phyloP scores from a whole-genome alignment of 2,888 invertebrate species.

The Rhingia rostrata region DNA sequence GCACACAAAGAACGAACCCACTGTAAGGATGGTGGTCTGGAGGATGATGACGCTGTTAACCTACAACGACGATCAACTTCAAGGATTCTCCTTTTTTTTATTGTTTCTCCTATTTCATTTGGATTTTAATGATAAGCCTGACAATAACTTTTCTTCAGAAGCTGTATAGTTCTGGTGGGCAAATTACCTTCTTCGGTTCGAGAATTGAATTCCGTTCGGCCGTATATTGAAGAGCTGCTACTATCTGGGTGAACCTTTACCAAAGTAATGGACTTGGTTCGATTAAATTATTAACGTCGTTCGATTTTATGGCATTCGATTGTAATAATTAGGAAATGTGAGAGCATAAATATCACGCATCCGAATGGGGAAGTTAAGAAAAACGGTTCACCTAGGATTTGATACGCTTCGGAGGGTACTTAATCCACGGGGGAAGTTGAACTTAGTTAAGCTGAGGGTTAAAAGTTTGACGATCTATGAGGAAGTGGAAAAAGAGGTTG shows the following conservation, averaged over 20 bases:
- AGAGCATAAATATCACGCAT: constrained; percentile 44
- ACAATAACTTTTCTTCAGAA: constrained; percentile 65
- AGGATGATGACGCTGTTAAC: constrained; percentile 7
- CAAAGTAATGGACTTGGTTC: constrained; percentile 65
- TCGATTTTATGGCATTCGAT: constrained; percentile 66
- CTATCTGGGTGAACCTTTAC: constrained; percentile 61
- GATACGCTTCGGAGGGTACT: constrained; percentile 43
- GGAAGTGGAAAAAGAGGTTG: not conserved
- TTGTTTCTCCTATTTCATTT: constrained; percentile 62
- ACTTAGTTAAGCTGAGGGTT: constrained; percentile 10
- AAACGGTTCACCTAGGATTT: constrained; percentile 62
- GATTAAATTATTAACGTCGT: constrained; percentile 73
- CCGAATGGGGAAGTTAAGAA: constrained; percentile 25
- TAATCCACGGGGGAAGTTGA: constrained; percentile 40
- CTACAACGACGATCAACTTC: constrained; percentile 66
- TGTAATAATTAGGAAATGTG: constrained; percentile 64
- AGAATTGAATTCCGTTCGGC: constrained; percentile 19
- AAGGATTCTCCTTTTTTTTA: constrained; percentile 61
- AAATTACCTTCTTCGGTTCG: constrained; percentile 29
- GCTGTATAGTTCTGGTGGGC: constrained; percentile 2
- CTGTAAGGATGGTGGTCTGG: not conserved
- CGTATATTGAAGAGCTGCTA: constrained; percentile 1
- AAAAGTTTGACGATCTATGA: not conserved
- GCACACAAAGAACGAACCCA: not conserved
- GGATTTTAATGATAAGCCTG: constrained; percentile 73